These are phyloP conservation scores for Autographa pulchrina DNA, from an alignment of 2,888 invertebrate species.

Conservation along the genomic window DNA sequence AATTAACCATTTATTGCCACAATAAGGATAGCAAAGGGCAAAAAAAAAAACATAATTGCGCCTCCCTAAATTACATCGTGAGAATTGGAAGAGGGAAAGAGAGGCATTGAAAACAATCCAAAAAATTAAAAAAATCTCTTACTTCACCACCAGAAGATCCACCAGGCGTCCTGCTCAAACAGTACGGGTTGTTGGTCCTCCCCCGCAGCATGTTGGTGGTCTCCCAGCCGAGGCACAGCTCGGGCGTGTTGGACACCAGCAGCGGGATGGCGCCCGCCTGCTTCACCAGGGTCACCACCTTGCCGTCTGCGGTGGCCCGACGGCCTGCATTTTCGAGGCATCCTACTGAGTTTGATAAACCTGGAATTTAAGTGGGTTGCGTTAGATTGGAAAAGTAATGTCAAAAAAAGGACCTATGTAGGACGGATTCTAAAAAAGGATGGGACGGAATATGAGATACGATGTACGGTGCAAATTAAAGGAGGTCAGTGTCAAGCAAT, in stretches of 20 bases:
- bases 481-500: too few relatives aligned
- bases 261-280: slow-evolving; percentile 94
- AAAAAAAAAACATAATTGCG: too few relatives aligned
- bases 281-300: slow-evolving; percentile 90
- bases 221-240: slow-evolving; percentile 97
- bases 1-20: too few relatives aligned
- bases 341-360: slow-evolving; percentile 92
- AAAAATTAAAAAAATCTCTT: slow-evolving; percentile 20
- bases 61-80: too few relatives aligned
- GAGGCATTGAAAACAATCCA: too few relatives aligned
- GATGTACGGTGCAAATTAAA: too few relatives aligned
- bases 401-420: too few relatives aligned
- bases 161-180: slow-evolving; percentile 92
- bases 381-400: background rate
- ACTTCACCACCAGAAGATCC: slow-evolving; percentile 98
- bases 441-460: too few relatives aligned
- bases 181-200: slow-evolving; percentile 95
- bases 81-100: too few relatives aligned
- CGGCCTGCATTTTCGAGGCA: slow-evolving; percentile 82
- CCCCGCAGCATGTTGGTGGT: slow-evolving; percentile 94
- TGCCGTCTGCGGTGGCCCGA: slow-evolving; percentile 91
- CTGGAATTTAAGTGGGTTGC: slow-evolving; percentile 72
- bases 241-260: slow-evolving; percentile 95
- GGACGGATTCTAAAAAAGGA: too few relatives aligned
- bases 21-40: too few relatives aligned